A percentile compares a stretch with the other conserved stretches of the same genome.
Conservation (phyloP, 2,888 invertebrate species). For the Drosophila macrospina region DNA sequence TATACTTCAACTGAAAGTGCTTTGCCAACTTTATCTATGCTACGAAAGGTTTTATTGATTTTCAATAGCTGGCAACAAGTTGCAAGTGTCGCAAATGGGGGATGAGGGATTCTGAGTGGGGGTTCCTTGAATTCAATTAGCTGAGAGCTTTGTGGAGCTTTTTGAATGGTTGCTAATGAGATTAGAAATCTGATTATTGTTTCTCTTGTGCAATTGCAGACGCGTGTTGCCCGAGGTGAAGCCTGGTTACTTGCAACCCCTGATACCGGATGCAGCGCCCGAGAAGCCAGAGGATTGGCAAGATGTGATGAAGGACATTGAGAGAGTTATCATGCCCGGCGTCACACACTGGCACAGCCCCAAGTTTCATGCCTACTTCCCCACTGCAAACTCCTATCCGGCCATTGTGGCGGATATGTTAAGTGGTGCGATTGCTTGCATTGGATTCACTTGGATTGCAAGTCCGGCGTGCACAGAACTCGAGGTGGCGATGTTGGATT, state of each 20-base stretch:
- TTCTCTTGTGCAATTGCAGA: constrained; percentile 85
- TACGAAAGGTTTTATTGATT: constrained; percentile 13
- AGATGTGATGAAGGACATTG: constrained; percentile 96
- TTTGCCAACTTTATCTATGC: background rate
- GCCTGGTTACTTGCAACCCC: constrained; percentile 95
- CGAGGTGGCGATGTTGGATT: constrained; percentile 97
- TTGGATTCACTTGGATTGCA: constrained; percentile 98
- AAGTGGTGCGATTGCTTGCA: constrained; percentile 97
- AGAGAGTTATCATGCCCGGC: constrained; percentile 98
- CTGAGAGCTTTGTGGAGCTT: constrained; percentile 20
- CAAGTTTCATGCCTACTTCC: constrained; percentile 97
- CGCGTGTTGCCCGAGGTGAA: constrained; percentile 95
- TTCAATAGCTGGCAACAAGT: constrained; percentile 15
- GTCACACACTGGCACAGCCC: constrained; percentile 99
- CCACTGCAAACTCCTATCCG: constrained; percentile 96
- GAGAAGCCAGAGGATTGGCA: constrained; percentile 94
- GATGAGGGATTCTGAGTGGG: background rate
- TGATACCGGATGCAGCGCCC: constrained; percentile 95
- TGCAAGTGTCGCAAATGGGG: background rate
- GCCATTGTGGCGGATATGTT: constrained; percentile 98
- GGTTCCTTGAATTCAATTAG: constrained; percentile 50
- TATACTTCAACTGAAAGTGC: background rate
- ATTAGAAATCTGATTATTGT: constrained; percentile 49
- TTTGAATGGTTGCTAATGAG: constrained; percentile 42
- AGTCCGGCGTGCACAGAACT: constrained; percentile 98